phyloP scores from a whole-genome alignment of 2,888 invertebrate species.

The Rhamnusium bicolor region DNA sequence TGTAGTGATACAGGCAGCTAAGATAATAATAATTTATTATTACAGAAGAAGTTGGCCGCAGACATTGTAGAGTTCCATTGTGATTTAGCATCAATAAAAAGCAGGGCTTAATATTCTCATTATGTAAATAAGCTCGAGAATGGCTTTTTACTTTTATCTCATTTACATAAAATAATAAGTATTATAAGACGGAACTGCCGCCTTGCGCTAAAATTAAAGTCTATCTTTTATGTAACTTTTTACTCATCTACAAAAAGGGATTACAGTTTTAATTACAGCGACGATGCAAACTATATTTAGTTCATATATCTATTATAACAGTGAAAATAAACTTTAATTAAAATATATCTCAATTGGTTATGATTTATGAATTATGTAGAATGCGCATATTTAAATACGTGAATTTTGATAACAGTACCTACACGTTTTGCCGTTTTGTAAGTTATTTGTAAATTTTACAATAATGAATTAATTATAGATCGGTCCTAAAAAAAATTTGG shows the following conservation, averaged over 20 bases:
- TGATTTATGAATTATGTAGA: no score
- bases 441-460: no score
- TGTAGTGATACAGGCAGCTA: no score
- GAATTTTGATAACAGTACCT: no score
- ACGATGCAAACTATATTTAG: slow-evolving; percentile 14
- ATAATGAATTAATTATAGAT: no score
- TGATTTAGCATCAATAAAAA: slow-evolving; percentile 51
- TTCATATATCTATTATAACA: neutral
- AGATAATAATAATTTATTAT: neutral
- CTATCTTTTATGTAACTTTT: slow-evolving; percentile 55
- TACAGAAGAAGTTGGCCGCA: slow-evolving; percentile 9
- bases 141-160: slow-evolving; percentile 61
- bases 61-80: slow-evolving; percentile 34
- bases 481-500: no score
- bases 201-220: slow-evolving; percentile 53
- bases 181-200: slow-evolving; percentile 49
- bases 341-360: neutral
- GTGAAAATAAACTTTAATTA: slow-evolving; percentile 12
- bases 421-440: no score
- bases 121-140: slow-evolving; percentile 59
- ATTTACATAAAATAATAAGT: slow-evolving; percentile 61
- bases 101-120: slow-evolving; percentile 60
- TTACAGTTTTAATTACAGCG: slow-evolving; percentile 47
- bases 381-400: no score
- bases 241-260: slow-evolving; percentile 52